Evolutionary conservation across 2,113 vertebrate species (phyloP), one percentile per base, ranked within the genome.

Genomic region (Alethe diademata): DNA sequence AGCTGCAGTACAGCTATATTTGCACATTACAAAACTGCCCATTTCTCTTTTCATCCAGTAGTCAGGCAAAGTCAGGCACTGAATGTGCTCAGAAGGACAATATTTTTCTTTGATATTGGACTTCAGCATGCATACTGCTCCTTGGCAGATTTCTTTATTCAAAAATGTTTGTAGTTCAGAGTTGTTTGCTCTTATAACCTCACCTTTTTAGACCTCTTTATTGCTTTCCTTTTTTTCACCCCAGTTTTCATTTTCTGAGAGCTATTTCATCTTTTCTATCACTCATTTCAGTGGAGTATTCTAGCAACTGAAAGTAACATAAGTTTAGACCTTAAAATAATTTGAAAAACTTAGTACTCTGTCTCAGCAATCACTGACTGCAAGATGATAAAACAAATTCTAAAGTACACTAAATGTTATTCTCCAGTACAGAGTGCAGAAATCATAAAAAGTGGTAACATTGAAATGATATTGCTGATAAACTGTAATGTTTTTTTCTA

Each of bases 141-240:
- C 50, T 74, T 31, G 58, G 54, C 50, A 81, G n/a, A 48, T 48
- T 13, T 78, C 42, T 92, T 78, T 82, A 86, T 92, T 95, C 86
- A 92, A 90, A 93, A 87, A 31, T 83, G 5, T 94, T 94, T 84
- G 64, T 70, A 83, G 61, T 89, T 92, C 60, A 75, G 13, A 54
- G n/a, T 71, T 94, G 45, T 64, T 91, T 88, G 42, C 60, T 73
- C 26, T 82, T 64, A 28, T 54, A 91, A 50, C 50, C 7, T 76
- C 35, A 90, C 22, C 36, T 33, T 88, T 76, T 83, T 50, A 90
- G 53, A 79, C 17, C 7, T 43, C 54, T 86, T 60, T 66, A 85
- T 88, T 72, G 16, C 38, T 62, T 88, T 51, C 28, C 78, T 11
- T 86, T 58, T 56, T 56, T 87, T 79, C 66, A 8, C 15, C 50